Percentiles rank a stretch among this genome's conserved stretches.
Evolutionary conservation across 2,113 vertebrate genomes (phyloP).

Genomic region (Ramphastos sulfuratus): DNA sequence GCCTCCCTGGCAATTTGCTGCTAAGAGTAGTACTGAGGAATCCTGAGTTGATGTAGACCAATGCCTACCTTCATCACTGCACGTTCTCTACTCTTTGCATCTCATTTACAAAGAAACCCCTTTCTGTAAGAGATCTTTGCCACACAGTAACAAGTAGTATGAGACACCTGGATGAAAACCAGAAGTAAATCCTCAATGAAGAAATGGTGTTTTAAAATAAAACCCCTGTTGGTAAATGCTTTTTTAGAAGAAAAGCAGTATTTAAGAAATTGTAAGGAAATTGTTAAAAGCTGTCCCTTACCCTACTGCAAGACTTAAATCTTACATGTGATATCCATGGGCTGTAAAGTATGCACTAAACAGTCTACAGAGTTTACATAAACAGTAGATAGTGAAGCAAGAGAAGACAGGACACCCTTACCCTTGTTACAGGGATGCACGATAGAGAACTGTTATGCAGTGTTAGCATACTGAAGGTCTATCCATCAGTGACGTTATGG

Average conservation of each 20-base stretch:
- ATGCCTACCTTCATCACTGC: not conserved
- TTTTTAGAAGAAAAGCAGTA: slow-evolving; percentile 11
- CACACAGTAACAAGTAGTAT: not conserved
- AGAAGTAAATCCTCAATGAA: slow-evolving; percentile 21
- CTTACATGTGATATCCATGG: slow-evolving; percentile 53
- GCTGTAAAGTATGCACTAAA: slow-evolving; percentile 69
- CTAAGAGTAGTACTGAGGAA: not conserved
- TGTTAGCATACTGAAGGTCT: slow-evolving; percentile 61
- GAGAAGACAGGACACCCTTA: slow-evolving; percentile 73
- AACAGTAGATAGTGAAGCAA: slow-evolving; percentile 74
- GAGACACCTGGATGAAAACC: not conserved
- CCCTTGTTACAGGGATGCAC: slow-evolving; percentile 66
- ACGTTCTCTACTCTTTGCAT: not conserved
- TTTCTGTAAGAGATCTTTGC: slow-evolving; percentile 24
- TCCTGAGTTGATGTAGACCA: not conserved
- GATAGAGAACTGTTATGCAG: slow-evolving; percentile 71
- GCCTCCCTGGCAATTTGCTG: too few species aligned
- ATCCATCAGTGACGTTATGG: slow-evolving; percentile 70
- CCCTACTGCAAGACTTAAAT: slow-evolving; percentile 41
- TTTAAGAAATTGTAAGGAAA: slow-evolving; percentile 39
- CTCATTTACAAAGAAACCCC: not conserved
- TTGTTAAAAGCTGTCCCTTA: slow-evolving; percentile 42
- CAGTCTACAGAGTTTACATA: slow-evolving; percentile 71
- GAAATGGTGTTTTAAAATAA: slow-evolving; percentile 29
- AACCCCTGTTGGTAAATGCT: not conserved